Conservation (phyloP, 2,797 vertebrate species). For the Neosilurus hyrtlii region DNA sequence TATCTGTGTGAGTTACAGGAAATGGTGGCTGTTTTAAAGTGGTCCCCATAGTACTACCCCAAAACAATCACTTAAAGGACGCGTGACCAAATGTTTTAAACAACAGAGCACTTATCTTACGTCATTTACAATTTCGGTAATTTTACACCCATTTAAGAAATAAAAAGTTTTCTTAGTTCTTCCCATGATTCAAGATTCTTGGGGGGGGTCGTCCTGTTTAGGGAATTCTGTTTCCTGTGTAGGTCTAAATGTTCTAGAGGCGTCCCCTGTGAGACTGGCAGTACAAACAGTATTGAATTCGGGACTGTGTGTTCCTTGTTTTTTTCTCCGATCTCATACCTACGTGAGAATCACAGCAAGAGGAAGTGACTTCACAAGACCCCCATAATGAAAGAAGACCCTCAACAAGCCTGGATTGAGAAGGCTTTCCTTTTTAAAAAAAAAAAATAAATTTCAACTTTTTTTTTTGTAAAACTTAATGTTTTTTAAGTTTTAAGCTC, state of each 20-base stretch:
- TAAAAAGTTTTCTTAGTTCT: neutral
- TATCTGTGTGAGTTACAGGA: neutral
- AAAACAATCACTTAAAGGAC: neutral
- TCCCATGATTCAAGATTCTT: neutral
- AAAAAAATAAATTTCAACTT: neutral
- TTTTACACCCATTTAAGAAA: too few species aligned
- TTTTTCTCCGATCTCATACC: neutral
- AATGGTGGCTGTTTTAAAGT: slow-evolving; percentile 3
- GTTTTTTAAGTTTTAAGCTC: neutral
- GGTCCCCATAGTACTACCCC: neutral
- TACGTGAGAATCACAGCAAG: neutral
- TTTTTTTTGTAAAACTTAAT: neutral
- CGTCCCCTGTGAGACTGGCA: slow-evolving; percentile 16
- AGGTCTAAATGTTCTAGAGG: slow-evolving; percentile 15
- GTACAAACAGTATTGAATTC: slow-evolving; percentile 25
- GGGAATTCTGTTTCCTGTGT: slow-evolving; percentile 11
- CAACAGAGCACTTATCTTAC: neutral
- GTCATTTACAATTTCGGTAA: neutral
- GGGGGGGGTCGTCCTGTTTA: slow-evolving; percentile 8
- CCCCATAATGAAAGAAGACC: neutral
- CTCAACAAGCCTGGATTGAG: neutral
- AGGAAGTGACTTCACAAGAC: neutral
- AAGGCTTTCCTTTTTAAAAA: neutral
- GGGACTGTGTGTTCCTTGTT: slow-evolving; percentile 43
- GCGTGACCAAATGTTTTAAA: neutral